Conservation (phyloP, 2,113 vertebrate species). For the Oceanodroma tethys region DNA sequence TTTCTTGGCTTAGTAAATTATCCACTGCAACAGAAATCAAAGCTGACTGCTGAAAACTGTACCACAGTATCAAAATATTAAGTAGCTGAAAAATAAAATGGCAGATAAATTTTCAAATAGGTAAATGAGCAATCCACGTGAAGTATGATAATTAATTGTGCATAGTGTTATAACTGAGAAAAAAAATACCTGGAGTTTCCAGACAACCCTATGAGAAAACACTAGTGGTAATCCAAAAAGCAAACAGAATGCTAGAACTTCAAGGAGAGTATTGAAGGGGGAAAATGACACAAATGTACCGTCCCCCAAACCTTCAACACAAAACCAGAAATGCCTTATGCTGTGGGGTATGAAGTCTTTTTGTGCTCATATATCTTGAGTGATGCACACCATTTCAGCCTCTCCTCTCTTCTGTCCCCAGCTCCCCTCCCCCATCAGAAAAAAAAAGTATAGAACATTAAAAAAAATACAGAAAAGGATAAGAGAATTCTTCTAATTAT, state of each 20-base stretch:
- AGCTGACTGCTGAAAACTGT: background rate
- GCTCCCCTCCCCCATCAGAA: background rate
- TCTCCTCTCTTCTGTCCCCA: background rate
- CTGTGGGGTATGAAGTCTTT: background rate
- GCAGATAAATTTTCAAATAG: background rate
- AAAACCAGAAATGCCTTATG: background rate
- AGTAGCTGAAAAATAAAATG: background rate
- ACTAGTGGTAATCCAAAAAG: background rate
- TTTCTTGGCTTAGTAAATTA: background rate
- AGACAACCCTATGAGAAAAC: background rate
- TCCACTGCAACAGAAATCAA: background rate
- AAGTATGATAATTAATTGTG: background rate
- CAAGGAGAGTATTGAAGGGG: background rate
- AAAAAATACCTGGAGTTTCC: background rate
- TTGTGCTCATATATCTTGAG: background rate
- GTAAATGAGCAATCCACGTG: background rate
- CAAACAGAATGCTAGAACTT: background rate
- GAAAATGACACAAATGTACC: background rate
- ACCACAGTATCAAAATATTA: background rate
- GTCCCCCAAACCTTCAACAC: background rate
- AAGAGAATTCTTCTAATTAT: background rate
- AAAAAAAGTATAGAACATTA: background rate
- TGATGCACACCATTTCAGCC: background rate
- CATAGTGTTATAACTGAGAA: background rate
- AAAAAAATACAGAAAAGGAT: background rate